These are phyloP conservation scores for Vespertilio murinus DNA, from an alignment of 2,797 vertebrate species.

Conservation along the genomic window DNA sequence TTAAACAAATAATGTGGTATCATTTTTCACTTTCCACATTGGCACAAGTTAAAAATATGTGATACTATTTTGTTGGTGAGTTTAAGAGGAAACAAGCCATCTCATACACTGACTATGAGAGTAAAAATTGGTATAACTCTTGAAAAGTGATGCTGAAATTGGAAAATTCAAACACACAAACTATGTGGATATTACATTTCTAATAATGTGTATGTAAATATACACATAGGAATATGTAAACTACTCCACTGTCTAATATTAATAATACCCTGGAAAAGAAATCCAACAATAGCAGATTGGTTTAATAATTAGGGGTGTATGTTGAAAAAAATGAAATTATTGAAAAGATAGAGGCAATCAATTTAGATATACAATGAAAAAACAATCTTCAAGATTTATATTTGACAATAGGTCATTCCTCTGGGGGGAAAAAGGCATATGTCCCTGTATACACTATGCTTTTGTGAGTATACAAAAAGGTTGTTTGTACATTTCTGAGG, in stretches of 20 bases:
- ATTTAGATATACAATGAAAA: neutral
- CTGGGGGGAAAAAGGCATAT: neutral
- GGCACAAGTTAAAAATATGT: neutral
- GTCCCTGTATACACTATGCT: neutral
- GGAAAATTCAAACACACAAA: neutral
- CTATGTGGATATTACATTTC: neutral
- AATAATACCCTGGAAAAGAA: neutral
- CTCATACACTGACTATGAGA: neutral
- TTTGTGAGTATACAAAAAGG: neutral
- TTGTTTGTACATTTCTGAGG: neutral
- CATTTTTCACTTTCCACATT: constrained; percentile 47
- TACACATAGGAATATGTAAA: neutral
- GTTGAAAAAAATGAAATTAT: neutral
- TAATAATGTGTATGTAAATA: neutral
- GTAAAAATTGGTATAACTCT: neutral
- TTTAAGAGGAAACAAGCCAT: neutral
- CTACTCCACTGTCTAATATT: neutral
- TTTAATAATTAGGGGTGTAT: neutral
- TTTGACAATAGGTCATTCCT: neutral
- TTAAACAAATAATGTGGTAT: constrained; percentile 50
- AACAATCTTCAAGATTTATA: neutral
- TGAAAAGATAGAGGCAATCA: neutral
- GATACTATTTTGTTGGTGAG: neutral
- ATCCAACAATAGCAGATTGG: neutral
- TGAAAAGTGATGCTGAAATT: neutral